These are phyloP conservation scores for Amitus sp. DNA, from an alignment of 2,888 invertebrate genomes.

Conservation along the genomic window DNA sequence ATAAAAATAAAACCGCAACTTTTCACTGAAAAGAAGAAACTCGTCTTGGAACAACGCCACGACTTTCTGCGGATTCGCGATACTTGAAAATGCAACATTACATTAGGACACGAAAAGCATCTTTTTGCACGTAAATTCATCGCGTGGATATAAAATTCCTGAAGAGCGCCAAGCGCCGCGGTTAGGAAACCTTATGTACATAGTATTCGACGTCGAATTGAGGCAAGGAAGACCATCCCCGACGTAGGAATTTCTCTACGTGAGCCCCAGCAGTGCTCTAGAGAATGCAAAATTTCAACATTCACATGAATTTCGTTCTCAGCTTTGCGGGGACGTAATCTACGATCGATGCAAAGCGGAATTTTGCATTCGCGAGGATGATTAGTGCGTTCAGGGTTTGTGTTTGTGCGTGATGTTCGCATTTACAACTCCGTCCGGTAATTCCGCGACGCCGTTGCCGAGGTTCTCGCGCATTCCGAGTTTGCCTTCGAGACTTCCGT, in stretches of 20 bases:
- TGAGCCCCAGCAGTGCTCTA: too few relatives aligned
- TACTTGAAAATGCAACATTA: not conserved
- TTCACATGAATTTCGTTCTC: not conserved
- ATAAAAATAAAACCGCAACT: not conserved
- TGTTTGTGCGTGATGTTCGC: not conserved
- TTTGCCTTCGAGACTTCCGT: slow-evolving; percentile 58
- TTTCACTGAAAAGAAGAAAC: not conserved
- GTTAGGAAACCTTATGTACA: slow-evolving; percentile 13
- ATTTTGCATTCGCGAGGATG: not conserved
- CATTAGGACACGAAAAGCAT: not conserved
- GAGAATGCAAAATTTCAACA: slow-evolving; percentile 1
- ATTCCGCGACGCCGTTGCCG: slow-evolving; percentile 41
- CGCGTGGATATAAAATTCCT: slow-evolving; percentile 14
- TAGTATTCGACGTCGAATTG: not conserved
- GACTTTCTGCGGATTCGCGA: not conserved
- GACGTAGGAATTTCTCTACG: not conserved
- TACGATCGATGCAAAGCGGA: not conserved
- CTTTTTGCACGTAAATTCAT: slow-evolving; percentile 3
- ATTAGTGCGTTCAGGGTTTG: not conserved
- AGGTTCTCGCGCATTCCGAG: slow-evolving; percentile 44
- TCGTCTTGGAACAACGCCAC: not conserved
- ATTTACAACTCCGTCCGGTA: slow-evolving; percentile 13
- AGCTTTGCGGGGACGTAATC: not conserved
- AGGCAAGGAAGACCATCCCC: not conserved
- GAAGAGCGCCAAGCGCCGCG: slow-evolving; percentile 7